phyloP scores from a whole-genome alignment of 2,888 invertebrate genomes.

The Conops quadrifasciatus region DNA sequence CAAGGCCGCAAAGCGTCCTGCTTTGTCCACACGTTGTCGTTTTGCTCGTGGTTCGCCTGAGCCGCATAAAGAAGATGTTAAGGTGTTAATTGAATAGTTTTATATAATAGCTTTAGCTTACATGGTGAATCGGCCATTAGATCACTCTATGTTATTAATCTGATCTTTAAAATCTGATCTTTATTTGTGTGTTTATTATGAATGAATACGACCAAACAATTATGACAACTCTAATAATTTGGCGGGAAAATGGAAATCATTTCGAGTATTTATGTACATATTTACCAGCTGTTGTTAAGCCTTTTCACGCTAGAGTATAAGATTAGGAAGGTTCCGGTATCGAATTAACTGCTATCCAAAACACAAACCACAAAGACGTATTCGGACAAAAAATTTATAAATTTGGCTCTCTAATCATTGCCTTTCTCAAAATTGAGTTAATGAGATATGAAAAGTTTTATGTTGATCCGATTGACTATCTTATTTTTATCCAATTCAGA shows the following conservation, averaged over 20 bases:
- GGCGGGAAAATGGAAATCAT: slow-evolving; percentile 47
- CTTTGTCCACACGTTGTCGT: slow-evolving; percentile 74
- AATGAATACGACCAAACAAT: not conserved
- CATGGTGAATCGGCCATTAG: slow-evolving; percentile 49
- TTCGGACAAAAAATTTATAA: too few relatives aligned
- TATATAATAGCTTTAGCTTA: slow-evolving; percentile 33
- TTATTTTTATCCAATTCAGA: too few relatives aligned
- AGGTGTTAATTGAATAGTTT: not conserved
- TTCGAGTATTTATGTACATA: not conserved
- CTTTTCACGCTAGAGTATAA: too few relatives aligned
- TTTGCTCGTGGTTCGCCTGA: slow-evolving; percentile 68
- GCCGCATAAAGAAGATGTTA: not conserved
- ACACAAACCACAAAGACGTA: too few relatives aligned
- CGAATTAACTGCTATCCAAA: too few relatives aligned
- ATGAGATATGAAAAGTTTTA: too few relatives aligned
- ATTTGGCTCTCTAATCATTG: too few relatives aligned
- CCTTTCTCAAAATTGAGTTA: too few relatives aligned
- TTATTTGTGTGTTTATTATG: slow-evolving; percentile 24
- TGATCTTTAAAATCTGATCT: slow-evolving; percentile 3
- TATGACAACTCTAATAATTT: slow-evolving; percentile 39
- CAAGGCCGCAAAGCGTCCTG: slow-evolving; percentile 78
- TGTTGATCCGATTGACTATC: too few relatives aligned
- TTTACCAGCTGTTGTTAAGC: too few relatives aligned
- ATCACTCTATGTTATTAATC: not conserved
- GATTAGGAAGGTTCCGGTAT: too few relatives aligned